Evolutionary conservation across 2,888 invertebrate genomes (phyloP).

Genomic region (Ennomos quercinarius): DNA sequence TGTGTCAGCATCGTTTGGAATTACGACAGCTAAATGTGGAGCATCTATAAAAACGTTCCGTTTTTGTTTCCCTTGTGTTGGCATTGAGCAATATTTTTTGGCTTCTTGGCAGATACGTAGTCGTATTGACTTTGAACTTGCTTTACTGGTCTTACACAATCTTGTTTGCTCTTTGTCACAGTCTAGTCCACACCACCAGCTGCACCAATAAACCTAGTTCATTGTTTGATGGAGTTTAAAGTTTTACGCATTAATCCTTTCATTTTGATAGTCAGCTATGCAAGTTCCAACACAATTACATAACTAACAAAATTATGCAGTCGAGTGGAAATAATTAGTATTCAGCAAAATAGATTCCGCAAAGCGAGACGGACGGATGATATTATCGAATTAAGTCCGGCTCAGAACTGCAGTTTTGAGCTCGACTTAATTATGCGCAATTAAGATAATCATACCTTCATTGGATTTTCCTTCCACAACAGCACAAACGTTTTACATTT

Average conservation of each 20-base stretch:
- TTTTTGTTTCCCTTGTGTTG: constrained; percentile 3
- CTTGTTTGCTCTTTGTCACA: no score
- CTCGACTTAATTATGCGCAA: constrained; percentile 34
- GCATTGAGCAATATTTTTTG: background rate
- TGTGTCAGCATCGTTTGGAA: constrained; percentile 24
- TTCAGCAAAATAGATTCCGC: constrained; percentile 43
- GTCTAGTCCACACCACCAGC: no score
- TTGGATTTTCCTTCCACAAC: constrained; percentile 8
- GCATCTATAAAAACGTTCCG: constrained; percentile 26
- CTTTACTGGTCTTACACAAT: no score
- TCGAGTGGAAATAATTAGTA: constrained; percentile 33
- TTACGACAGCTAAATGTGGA: constrained; percentile 18
- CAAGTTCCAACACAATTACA: constrained; percentile 27
- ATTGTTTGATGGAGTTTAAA: no score
- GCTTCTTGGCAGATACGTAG: background rate
- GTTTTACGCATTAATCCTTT: no score
- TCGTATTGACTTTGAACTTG: background rate
- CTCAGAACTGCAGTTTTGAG: constrained; percentile 17
- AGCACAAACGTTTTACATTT: background rate
- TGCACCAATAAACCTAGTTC: no score
- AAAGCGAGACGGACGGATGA: constrained; percentile 38
- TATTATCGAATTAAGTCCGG: constrained; percentile 41
- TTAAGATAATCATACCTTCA: constrained; percentile 9
- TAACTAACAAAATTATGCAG: constrained; percentile 35
- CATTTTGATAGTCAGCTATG: constrained; percentile 9